phyloP scores from a whole-genome alignment of 2,797 vertebrate genomes.

The Xerus rutilus region DNA sequence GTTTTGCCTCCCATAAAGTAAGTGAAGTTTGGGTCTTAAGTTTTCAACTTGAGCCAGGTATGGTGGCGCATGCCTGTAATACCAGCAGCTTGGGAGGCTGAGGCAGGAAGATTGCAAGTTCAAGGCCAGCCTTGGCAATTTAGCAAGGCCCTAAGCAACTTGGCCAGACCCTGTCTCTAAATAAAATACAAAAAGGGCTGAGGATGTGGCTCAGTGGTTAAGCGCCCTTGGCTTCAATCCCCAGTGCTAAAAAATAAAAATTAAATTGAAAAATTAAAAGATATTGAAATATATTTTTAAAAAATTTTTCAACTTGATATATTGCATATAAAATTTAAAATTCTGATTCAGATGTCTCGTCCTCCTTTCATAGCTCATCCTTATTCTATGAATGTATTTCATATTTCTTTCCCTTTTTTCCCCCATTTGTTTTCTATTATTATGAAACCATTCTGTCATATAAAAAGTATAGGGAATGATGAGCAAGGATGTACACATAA shows the following conservation, averaged over 20 bases:
- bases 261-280: too few species aligned
- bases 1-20: not conserved
- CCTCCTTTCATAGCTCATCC: not conserved
- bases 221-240: too few species aligned
- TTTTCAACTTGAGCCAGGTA: not conserved
- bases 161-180: too few species aligned
- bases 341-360: not conserved
- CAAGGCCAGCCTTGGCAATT: too few species aligned
- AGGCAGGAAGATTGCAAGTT: too few species aligned
- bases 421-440: not conserved
- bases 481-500: not conserved
- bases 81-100: too few species aligned
- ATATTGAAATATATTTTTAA: too few species aligned
- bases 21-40: not conserved
- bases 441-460: not conserved
- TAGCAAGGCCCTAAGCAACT: too few species aligned
- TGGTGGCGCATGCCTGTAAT: too few species aligned
- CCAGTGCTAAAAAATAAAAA: too few species aligned
- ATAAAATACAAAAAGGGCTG: too few species aligned
- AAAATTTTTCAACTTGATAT: not conserved
- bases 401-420: not conserved
- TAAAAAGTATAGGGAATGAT: not conserved
- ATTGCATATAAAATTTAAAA: not conserved
- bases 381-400: not conserved
- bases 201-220: too few species aligned